Evolutionary conservation across 2,888 invertebrate genomes (phyloP), one percentile per base, ranked within the genome.

Genomic region (Ceramica pisi): DNA sequence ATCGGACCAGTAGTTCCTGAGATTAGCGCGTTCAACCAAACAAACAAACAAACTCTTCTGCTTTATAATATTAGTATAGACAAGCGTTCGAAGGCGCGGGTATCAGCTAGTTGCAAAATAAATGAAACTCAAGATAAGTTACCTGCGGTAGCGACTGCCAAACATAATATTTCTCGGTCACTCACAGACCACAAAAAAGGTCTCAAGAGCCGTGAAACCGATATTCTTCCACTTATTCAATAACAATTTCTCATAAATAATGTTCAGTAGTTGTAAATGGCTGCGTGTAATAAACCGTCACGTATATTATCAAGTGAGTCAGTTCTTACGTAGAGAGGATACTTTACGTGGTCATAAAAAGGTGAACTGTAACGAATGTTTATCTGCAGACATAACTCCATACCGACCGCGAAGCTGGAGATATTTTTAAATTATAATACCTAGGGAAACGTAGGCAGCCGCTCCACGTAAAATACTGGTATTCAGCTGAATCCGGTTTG

Each of bases 341-440:
- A 84, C 82, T 89, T 90, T 89, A 91, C 85, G 89, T 91, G 88
- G 88, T 89, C 88, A 90, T 91, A 90, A 89, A 89, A 67, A 23
- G 83, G 87, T 89, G 89, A 84, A 84, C 79, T 81, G 84, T 81
- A 65, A 73, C 71, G 75, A 86, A 81, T 86, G 82, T 87, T 86
- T 87, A 82, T 73, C 71, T 62, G 76, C 80, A 70, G 64, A 51
- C n/a, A 51, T 51, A 6, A 51, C 51, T 12, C 23, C 23, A 12
- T 23, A 50, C 14, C 3, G 51, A 14, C 4, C 23, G 23, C 5
- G 23, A 7, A 41, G 41, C 41, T 41, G 14, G 1, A 38, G 38
- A 41, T 41, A 41, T 14, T 12, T 41, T 7, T 14, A 1, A 41
- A 41, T 14, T 35, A 14, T 3, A 41, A 14, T 41, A 41, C n/a